Conservation (phyloP, 2,888 invertebrate genomes). For the Fragum fragum region DNA sequence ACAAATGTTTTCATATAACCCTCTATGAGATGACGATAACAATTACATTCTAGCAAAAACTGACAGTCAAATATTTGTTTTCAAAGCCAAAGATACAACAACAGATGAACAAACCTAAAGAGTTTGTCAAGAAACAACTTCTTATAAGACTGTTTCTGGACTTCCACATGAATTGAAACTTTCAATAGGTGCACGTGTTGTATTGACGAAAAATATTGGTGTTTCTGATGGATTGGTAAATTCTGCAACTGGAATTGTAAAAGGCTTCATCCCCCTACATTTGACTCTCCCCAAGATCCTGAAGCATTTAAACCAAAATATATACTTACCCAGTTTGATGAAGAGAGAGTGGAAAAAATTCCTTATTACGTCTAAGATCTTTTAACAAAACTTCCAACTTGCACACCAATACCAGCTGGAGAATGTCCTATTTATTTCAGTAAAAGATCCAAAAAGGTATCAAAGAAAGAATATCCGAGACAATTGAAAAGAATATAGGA, state of each 20-base stretch:
- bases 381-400: not conserved
- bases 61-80: slow-evolving; percentile 27
- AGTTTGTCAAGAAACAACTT: slow-evolving; percentile 16
- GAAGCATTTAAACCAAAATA: slow-evolving; percentile 38
- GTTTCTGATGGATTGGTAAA: slow-evolving; percentile 52
- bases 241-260: slow-evolving; percentile 34
- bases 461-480: slow-evolving; percentile 27
- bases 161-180: slow-evolving; percentile 32
- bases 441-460: slow-evolving; percentile 12
- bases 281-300: slow-evolving; percentile 4
- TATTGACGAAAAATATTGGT: slow-evolving; percentile 52
- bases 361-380: not conserved
- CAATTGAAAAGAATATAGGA: too few relatives aligned
- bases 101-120: slow-evolving; percentile 46
- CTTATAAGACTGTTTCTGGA: slow-evolving; percentile 29
- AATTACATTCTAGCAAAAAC: slow-evolving; percentile 28
- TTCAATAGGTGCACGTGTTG: slow-evolving; percentile 38
- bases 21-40: slow-evolving; percentile 38
- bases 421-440: slow-evolving; percentile 24
- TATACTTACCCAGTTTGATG: slow-evolving; percentile 41
- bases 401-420: slow-evolving; percentile 40
- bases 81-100: slow-evolving; percentile 45
- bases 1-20: slow-evolving; percentile 38
- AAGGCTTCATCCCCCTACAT: slow-evolving; percentile 30
- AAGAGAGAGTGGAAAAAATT: slow-evolving; percentile 26